A percentile compares a stretch with the other conserved stretches of the same genome.
Evolutionary conservation across 2,888 invertebrate genomes (phyloP).

Genomic region (Temnothorax unifasciatus): DNA sequence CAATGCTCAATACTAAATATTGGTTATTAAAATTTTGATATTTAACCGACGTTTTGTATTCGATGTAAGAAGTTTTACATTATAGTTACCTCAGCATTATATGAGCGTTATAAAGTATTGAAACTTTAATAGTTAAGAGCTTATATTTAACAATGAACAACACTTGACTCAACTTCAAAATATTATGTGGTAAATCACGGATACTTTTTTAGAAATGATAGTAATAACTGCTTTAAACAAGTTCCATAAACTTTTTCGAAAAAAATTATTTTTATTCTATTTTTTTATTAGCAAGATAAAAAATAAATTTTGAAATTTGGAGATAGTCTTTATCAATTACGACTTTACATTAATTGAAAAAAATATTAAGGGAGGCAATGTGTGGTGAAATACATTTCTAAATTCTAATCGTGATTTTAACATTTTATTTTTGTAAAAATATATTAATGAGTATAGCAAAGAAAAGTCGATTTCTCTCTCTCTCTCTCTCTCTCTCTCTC

Average conservation of each 20-base stretch:
- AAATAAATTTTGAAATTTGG: too few relatives aligned
- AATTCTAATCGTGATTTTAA: not conserved
- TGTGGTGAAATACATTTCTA: not conserved
- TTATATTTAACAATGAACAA: conserved; percentile 16
- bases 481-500: too few relatives aligned
- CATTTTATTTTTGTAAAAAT: not conserved
- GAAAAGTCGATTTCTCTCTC: not conserved
- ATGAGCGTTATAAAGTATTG: not conserved
- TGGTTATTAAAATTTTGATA: not conserved
- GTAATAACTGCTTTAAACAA: not conserved
- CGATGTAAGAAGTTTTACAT: not conserved
- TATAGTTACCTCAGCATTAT: not conserved
- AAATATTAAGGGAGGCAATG: not conserved
- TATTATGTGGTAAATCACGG: not conserved
- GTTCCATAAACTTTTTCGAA: not conserved
- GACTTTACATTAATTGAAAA: not conserved
- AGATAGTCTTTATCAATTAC: not conserved
- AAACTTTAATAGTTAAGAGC: not conserved
- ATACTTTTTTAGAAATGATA: not conserved
- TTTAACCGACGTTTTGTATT: not conserved
- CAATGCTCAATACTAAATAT: not conserved
- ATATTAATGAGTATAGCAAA: not conserved
- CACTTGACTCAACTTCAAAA: not conserved
- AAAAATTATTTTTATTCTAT: not conserved
- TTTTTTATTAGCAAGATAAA: not conserved